Conservation (phyloP, 2,113 vertebrate genomes). For the Procavia capensis region DNA sequence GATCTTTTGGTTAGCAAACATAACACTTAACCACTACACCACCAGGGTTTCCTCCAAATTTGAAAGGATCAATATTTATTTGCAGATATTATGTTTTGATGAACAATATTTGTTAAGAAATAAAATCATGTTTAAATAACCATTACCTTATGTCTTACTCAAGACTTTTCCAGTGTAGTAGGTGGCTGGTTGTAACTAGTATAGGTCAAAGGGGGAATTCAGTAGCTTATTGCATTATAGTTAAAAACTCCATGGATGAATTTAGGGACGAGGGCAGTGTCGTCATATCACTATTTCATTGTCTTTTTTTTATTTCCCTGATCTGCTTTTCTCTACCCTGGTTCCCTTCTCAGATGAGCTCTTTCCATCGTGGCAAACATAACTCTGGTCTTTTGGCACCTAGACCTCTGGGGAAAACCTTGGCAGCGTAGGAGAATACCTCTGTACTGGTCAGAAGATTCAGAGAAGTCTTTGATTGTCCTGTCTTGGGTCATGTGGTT, state of each 20-base stretch:
- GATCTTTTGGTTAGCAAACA: no score
- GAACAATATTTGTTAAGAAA: background rate
- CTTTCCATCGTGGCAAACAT: background rate
- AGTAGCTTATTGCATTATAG: background rate
- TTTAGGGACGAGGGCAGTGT: background rate
- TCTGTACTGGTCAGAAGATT: background rate
- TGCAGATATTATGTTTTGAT: background rate
- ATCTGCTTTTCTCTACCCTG: background rate
- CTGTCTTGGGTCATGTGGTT: background rate
- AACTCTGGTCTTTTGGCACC: background rate
- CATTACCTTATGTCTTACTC: background rate
- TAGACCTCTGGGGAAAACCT: background rate
- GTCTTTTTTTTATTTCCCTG: background rate
- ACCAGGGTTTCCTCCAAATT: slow-evolving; percentile 9
- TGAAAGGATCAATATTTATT: background rate
- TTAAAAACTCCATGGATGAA: background rate
- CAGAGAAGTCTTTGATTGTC: background rate
- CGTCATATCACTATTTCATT: background rate
- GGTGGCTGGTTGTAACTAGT: background rate
- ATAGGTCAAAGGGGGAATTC: background rate
- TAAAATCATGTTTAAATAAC: background rate
- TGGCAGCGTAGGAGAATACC: background rate
- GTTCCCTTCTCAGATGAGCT: background rate
- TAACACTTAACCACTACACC: no score
- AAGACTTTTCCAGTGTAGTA: background rate